phyloP scores from a whole-genome alignment of 2,797 vertebrate species.

The Phoeniculus purpureus region DNA sequence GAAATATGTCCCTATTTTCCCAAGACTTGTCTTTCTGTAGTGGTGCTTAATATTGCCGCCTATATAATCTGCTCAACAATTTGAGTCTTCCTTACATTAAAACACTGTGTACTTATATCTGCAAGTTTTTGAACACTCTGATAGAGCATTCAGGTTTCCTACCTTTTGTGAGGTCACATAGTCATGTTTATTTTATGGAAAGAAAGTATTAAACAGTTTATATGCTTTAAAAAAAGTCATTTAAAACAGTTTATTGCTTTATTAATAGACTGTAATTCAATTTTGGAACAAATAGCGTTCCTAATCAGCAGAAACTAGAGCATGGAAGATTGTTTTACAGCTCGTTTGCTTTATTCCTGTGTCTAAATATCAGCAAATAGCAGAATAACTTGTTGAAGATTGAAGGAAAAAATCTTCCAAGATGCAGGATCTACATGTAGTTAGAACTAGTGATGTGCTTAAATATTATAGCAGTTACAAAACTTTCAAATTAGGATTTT shows the following conservation, averaged over 20 bases:
- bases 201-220: not conserved
- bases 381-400: not conserved
- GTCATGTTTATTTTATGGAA: not conserved
- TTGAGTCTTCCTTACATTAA: not conserved
- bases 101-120: not conserved
- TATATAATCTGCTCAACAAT: not conserved
- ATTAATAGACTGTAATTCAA: not conserved
- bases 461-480: not conserved
- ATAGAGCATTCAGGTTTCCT: not conserved
- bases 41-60: not conserved
- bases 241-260: not conserved
- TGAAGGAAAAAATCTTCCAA: not conserved
- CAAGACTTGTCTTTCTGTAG: not conserved
- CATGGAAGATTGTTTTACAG: not conserved
- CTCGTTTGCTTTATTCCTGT: not conserved
- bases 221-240: not conserved
- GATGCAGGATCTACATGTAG: not conserved
- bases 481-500: not conserved
- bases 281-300: not conserved
- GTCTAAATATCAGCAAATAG: not conserved
- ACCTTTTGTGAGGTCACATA: not conserved
- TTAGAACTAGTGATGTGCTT: not conserved
- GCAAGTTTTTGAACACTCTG: not conserved
- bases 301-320: not conserved
- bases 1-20: not conserved